Conservation (phyloP, 2,113 vertebrate species). For the Mobula birostris region DNA sequence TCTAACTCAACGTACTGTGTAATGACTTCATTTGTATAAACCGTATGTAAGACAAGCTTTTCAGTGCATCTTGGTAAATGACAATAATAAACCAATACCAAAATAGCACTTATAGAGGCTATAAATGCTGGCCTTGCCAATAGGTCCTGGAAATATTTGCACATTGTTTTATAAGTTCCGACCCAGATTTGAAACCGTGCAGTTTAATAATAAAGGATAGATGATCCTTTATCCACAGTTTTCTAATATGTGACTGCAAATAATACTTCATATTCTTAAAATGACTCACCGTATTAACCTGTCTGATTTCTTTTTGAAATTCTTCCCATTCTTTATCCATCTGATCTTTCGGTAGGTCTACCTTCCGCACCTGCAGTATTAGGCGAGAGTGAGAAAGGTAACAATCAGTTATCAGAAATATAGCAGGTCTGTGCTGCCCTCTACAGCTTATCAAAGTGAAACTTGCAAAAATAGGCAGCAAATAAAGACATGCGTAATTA, state of each 20-base stretch:
- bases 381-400: not conserved
- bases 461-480: not conserved
- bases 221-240: not conserved
- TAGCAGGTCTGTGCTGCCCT: not conserved
- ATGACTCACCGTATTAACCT: slow-evolving; percentile 74
- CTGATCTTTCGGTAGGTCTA: slow-evolving; percentile 89
- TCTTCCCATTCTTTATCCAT: slow-evolving; percentile 99
- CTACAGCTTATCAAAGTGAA: not conserved
- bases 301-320: slow-evolving; percentile 92
- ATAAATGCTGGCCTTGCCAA: too few species aligned
- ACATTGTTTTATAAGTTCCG: not conserved
- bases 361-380: slow-evolving; percentile 72
- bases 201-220: not conserved
- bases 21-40: too few species aligned
- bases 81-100: too few species aligned
- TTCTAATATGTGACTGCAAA: not conserved
- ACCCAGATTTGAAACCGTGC: not conserved
- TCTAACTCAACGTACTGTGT: too few species aligned
- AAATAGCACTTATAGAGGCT: too few species aligned
- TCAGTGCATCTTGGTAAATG: too few species aligned
- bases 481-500: not conserved
- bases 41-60: too few species aligned
- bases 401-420: not conserved
- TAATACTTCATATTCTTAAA: not conserved
- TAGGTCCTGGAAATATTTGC: not conserved